Percentiles rank a stretch among this genome's conserved stretches.
Evolutionary conservation across 1,140 invertebrate genomes (phyloP).

Genomic region (Drosophila teissieri): DNA sequence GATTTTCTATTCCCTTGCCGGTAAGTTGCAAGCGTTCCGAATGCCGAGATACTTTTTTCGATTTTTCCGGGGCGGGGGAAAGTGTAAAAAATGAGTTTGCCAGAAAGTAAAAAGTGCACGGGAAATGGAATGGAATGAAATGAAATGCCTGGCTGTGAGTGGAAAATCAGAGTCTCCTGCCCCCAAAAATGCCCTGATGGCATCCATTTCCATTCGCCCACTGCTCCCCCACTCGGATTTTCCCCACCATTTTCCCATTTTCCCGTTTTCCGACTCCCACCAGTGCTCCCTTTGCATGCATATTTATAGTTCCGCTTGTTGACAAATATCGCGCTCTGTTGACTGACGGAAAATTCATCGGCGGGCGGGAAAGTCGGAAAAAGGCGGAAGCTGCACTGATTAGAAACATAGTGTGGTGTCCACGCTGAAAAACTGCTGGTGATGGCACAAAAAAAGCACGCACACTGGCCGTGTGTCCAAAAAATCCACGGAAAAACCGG

Average conservation of each 20-base stretch:
- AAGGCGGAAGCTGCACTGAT: slow-evolving; percentile 75
- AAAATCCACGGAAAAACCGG: slow-evolving; percentile 9
- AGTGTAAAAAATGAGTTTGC: slow-evolving; percentile 51
- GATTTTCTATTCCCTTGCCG: slow-evolving; percentile 13
- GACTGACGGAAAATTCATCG: slow-evolving; percentile 51
- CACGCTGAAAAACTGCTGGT: slow-evolving; percentile 40
- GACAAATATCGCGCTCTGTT: slow-evolving; percentile 78
- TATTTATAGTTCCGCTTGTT: slow-evolving; percentile 83
- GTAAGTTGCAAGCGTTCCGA: not conserved
- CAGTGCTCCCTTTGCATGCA: slow-evolving; percentile 50
- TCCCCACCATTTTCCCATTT: not conserved
- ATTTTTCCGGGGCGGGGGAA: not conserved
- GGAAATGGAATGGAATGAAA: slow-evolving; percentile 60
- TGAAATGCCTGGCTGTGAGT: slow-evolving; percentile 45
- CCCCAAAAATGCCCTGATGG: not conserved
- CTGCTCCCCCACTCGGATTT: not conserved
- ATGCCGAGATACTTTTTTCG: not conserved
- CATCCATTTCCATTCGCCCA: slow-evolving; percentile 14
- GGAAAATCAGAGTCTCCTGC: slow-evolving; percentile 61
- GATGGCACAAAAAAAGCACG: slow-evolving; percentile 13
- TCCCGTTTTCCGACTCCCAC: slow-evolving; percentile 4
- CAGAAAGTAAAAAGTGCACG: slow-evolving; percentile 51
- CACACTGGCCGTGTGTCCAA: slow-evolving; percentile 4
- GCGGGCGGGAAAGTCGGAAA: slow-evolving; percentile 6
- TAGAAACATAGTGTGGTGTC: slow-evolving; percentile 70